Conservation (phyloP, 2,113 vertebrate species). For the Esox niger region DNA sequence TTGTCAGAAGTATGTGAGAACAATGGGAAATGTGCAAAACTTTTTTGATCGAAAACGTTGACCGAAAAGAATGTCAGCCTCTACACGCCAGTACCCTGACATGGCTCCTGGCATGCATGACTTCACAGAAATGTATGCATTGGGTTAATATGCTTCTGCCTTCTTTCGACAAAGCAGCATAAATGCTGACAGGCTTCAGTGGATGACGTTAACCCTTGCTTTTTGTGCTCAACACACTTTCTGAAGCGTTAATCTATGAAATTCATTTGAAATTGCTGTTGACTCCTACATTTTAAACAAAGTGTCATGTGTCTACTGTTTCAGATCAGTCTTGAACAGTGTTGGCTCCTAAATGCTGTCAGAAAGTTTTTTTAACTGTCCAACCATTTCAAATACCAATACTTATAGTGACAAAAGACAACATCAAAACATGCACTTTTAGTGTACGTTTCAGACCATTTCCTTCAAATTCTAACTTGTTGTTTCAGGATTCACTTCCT, state of each 20-base stretch:
- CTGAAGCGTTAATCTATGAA: constrained; percentile 60
- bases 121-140: constrained; percentile 6
- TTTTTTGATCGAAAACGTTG: neutral
- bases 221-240: constrained; percentile 40
- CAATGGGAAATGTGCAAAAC: neutral
- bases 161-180: constrained; percentile 14
- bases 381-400: neutral
- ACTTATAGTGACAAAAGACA: neutral
- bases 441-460: neutral
- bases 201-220: constrained; percentile 45
- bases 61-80: neutral
- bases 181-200: constrained; percentile 28
- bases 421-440: neutral
- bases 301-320: constrained; percentile 24
- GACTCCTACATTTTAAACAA: constrained; percentile 31
- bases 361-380: constrained; percentile 1
- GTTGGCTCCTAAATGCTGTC: neutral
- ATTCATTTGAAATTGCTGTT: constrained; percentile 47
- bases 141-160: constrained; percentile 38
- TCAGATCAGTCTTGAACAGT: constrained; percentile 1
- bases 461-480: neutral
- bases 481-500: too few species aligned
- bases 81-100: neutral
- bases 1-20: neutral
- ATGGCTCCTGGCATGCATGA: neutral